Conservation (phyloP, 2,888 invertebrate genomes). For the Heliconius charithonia region DNA sequence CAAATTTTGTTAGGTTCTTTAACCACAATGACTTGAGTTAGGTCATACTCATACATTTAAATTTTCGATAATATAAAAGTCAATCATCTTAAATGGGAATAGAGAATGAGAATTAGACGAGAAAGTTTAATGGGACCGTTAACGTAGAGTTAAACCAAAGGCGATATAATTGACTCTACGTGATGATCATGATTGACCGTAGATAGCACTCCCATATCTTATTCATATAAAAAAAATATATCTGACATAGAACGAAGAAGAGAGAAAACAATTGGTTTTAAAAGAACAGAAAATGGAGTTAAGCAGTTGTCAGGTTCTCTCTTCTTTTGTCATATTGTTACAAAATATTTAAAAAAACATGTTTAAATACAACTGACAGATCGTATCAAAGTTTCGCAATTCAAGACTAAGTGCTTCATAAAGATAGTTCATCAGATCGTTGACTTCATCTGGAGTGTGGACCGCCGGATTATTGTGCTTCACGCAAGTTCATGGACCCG, state of each 20-base stretch:
- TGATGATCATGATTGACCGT: neutral
- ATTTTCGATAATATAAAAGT: neutral
- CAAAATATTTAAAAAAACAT: neutral
- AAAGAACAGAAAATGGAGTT: neutral
- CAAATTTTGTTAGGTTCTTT: neutral
- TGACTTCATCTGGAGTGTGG: conserved; percentile 57
- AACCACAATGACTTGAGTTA: neutral
- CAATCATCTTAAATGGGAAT: too few relatives aligned
- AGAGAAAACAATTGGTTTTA: neutral
- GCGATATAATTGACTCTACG: neutral
- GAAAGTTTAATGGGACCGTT: neutral
- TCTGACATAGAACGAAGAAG: neutral
- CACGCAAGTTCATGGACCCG: conserved; percentile 74
- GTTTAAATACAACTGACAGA: neutral
- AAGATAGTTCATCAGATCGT: conserved; percentile 46
- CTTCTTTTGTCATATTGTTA: too few relatives aligned
- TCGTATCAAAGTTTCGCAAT: conserved; percentile 14
- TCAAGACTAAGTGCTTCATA: conserved; percentile 18
- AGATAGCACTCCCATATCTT: neutral
- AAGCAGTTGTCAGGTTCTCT: neutral
- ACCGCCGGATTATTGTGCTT: conserved; percentile 60
- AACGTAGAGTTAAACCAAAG: neutral
- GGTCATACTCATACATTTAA: neutral
- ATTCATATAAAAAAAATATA: neutral
- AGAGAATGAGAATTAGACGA: too few relatives aligned